These are phyloP conservation scores for Apodemia duryi DNA, from an alignment of 2,888 invertebrate species.

Conservation along the genomic window DNA sequence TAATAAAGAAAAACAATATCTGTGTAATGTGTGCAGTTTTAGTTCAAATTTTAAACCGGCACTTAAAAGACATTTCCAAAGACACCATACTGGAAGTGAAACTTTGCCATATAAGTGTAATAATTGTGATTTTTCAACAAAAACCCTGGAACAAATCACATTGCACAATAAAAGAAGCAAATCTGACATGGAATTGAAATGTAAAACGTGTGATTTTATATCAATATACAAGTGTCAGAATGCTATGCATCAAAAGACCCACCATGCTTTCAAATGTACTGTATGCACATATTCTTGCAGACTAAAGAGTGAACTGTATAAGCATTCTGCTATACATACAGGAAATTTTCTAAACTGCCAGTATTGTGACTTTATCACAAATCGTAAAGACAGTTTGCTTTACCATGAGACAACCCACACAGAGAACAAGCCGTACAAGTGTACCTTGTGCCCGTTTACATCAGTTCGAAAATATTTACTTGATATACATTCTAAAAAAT, in stretches of 20 bases:
- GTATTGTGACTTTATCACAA: conserved; percentile 47
- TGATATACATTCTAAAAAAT: conserved; percentile 45
- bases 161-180: conserved; percentile 55
- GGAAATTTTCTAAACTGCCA: conserved; percentile 49
- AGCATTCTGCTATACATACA: conserved; percentile 49
- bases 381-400: conserved; percentile 45
- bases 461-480: conserved; percentile 46
- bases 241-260: conserved; percentile 49
- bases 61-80: conserved; percentile 56
- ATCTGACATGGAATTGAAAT: conserved; percentile 36
- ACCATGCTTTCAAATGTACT: conserved; percentile 48
- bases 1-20: conserved; percentile 46
- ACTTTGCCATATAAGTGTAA: conserved; percentile 53
- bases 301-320: conserved; percentile 51
- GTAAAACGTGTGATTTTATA: conserved; percentile 42
- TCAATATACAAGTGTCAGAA: conserved; percentile 52
- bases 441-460: conserved; percentile 45
- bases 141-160: conserved; percentile 61
- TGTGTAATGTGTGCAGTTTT: conserved; percentile 51
- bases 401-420: conserved; percentile 54
- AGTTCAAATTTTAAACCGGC: conserved; percentile 54
- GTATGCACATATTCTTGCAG: conserved; percentile 47
- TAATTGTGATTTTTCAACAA: conserved; percentile 58
- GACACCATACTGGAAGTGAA: conserved; percentile 49
- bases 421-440: conserved; percentile 51